A percentile compares a stretch with the other conserved stretches of the same genome.
Conservation (phyloP, 1,140 invertebrate species). For the Drosophila parabipectinata region DNA sequence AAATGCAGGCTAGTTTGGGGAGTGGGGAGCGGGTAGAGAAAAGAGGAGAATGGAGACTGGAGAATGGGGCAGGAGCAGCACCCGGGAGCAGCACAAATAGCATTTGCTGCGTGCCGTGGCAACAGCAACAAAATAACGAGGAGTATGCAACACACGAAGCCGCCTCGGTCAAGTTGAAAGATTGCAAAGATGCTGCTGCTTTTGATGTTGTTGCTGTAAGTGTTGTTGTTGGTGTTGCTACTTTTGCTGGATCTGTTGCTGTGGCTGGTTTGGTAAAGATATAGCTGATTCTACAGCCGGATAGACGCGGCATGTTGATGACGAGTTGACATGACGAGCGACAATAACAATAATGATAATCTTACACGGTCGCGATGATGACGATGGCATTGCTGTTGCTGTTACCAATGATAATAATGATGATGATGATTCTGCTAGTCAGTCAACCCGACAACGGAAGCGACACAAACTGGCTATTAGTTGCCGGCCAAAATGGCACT, state of each 20-base stretch:
- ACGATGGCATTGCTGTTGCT: conserved; percentile 19
- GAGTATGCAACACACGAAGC: conserved; percentile 67
- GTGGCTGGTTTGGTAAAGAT: conserved; percentile 30
- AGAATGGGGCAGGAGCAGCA: conserved; percentile 8
- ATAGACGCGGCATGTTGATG: conserved; percentile 70
- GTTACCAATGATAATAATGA: conserved; percentile 35
- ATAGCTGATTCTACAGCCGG: background rate
- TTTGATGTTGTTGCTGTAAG: background rate
- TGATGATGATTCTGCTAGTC: conserved; percentile 17
- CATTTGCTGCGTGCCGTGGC: conserved; percentile 73
- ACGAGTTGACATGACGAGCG: conserved; percentile 82
- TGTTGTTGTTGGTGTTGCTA: background rate
- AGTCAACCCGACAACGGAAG: conserved; percentile 66
- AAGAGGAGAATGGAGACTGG: background rate
- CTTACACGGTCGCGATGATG: conserved; percentile 57
- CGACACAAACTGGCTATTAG: conserved; percentile 82
- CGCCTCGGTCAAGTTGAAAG: conserved; percentile 68
- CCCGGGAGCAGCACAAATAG: conserved; percentile 68
- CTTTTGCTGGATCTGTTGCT: conserved; percentile 42
- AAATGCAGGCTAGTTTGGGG: conserved; percentile 63
- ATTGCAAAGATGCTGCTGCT: conserved; percentile 59
- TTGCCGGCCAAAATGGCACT: conserved; percentile 80
- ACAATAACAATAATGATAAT: conserved; percentile 83
- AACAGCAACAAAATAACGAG: conserved; percentile 44
- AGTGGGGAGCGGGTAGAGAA: background rate